These are phyloP conservation scores for Lepus oiostolus DNA, from an alignment of 2,797 vertebrate species.

Conservation along the genomic window DNA sequence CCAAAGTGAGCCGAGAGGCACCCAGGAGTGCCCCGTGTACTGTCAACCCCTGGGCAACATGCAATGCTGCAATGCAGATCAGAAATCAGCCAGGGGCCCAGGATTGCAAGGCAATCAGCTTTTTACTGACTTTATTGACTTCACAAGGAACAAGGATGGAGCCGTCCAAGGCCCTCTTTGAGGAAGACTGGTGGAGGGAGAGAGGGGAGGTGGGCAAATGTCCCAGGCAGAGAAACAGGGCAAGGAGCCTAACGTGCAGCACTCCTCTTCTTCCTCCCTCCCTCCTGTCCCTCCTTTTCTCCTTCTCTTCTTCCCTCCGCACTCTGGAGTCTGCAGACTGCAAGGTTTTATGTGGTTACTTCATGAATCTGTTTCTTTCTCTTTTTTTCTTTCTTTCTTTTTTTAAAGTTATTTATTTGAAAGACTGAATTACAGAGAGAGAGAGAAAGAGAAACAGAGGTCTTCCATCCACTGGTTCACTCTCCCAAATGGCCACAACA, in stretches of 20 bases:
- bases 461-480: too few species aligned
- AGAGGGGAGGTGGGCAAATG: background rate
- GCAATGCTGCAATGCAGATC: fast-evolving
- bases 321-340: background rate
- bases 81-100: background rate
- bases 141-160: background rate
- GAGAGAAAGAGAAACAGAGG: too few species aligned
- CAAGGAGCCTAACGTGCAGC: fast-evolving
- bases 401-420: too few species aligned
- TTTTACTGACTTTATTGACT: background rate
- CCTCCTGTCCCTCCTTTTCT: too few species aligned
- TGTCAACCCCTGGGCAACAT: fast-evolving
- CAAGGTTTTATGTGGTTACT: background rate
- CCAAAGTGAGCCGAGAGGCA: background rate
- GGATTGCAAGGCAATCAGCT: background rate
- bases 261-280: background rate
- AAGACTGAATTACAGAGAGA: too few species aligned
- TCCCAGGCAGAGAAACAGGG: background rate
- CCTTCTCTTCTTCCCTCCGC: background rate
- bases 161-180: fast-evolving
- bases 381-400: too few species aligned
- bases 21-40: fast-evolving
- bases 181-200: background rate
- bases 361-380: background rate
- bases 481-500: too few species aligned